These are phyloP conservation scores for Saguinus midas DNA, from an alignment of 2,113 vertebrate genomes.

Conservation along the genomic window DNA sequence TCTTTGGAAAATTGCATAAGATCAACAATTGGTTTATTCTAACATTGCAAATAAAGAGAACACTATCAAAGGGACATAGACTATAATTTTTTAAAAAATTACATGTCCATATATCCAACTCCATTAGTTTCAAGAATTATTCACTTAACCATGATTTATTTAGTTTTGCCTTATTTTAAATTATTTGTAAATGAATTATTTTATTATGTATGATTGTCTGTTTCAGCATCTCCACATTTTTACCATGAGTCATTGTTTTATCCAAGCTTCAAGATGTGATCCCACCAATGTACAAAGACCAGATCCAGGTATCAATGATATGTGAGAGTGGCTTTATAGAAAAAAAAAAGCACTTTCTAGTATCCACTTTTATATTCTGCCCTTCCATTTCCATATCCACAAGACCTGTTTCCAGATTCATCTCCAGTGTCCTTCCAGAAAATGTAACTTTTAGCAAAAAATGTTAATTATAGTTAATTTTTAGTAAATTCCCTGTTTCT, in stretches of 20 bases:
- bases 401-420: not conserved
- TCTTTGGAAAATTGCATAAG: not conserved
- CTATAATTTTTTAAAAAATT: slow-evolving; percentile 19
- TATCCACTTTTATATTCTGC: not conserved
- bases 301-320: not conserved
- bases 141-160: not conserved
- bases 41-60: not conserved
- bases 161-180: not conserved
- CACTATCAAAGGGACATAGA: not conserved
- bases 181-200: not conserved
- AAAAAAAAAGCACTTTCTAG: not conserved
- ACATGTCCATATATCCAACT: not conserved
- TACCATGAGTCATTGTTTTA: not conserved
- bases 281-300: not conserved
- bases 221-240: not conserved
- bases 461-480: not conserved
- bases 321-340: not conserved
- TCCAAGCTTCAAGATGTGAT: not conserved
- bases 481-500: not conserved
- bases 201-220: not conserved
- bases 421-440: not conserved
- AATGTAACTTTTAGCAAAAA: not conserved
- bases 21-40: not conserved
- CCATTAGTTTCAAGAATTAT: not conserved
- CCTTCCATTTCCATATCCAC: not conserved